Conservation (phyloP, 2,888 invertebrate species). For the Synergus laeviventris region DNA sequence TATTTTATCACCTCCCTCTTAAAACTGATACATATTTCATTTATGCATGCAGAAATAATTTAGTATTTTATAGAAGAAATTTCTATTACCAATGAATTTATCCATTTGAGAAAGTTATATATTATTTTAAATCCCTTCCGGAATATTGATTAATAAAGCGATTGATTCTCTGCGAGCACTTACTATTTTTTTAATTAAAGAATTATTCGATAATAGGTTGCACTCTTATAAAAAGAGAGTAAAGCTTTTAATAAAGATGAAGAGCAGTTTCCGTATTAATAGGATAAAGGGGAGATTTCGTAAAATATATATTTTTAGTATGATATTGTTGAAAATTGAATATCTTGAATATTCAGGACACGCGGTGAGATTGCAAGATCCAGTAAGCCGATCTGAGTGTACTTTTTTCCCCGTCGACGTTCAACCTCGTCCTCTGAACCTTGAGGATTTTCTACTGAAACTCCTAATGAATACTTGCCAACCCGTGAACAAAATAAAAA, state of each 20-base stretch:
- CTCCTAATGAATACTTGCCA: background rate
- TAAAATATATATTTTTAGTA: background rate
- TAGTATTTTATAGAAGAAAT: no score
- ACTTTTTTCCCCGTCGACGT: background rate
- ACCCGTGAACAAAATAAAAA: background rate
- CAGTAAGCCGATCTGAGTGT: background rate
- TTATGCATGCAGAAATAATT: no score
- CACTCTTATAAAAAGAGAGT: background rate
- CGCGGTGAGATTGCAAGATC: background rate
- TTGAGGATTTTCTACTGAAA: background rate
- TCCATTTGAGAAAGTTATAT: no score
- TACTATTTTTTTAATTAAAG: no score
- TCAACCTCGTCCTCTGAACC: background rate
- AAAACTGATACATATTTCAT: no score
- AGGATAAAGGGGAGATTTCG: background rate
- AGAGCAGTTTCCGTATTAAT: background rate
- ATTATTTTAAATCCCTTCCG: no score
- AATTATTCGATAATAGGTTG: background rate
- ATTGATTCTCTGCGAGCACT: no score
- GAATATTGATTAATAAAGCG: no score
- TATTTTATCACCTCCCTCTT: no score
- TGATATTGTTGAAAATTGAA: constrained; percentile 1
- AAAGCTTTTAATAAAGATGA: background rate
- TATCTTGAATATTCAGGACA: background rate
- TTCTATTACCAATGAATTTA: no score